Evolutionary conservation across 2,113 vertebrate genomes (phyloP).

Genomic region (Motacilla tschutschensis): DNA sequence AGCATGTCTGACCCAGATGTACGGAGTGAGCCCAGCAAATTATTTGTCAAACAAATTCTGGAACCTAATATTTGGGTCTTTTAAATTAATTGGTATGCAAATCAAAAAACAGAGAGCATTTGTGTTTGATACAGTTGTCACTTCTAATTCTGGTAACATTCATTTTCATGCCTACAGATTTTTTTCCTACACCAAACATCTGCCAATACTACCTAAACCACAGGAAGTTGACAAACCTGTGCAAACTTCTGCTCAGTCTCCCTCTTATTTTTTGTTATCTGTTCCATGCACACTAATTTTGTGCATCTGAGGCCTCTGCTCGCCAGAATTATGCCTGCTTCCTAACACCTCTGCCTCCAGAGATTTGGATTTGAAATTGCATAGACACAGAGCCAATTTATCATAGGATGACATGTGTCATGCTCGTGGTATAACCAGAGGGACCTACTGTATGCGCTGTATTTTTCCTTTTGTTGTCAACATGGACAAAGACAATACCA

Average conservation of each 20-base stretch:
- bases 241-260: conserved; percentile 88
- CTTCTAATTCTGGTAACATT: conserved; percentile 84
- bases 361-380: conserved; percentile 99
- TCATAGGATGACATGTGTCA: conserved; percentile 98
- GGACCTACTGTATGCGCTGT: conserved; percentile 88
- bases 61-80: conserved; percentile 80
- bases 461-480: conserved; percentile 96
- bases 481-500: conserved; percentile 80
- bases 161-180: conserved; percentile 84
- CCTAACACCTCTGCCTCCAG: conserved; percentile 89
- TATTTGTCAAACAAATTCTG: conserved; percentile 90
- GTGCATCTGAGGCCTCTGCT: conserved; percentile 88
- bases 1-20: conserved; percentile 83
- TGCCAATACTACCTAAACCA: conserved; percentile 90
- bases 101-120: conserved; percentile 79
- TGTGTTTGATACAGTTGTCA: conserved; percentile 86
- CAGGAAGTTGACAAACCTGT: conserved; percentile 88
- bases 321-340: conserved; percentile 88
- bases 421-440: conserved; percentile 94
- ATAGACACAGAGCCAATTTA: conserved; percentile 99
- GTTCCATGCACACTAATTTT: conserved; percentile 87
- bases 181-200: conserved; percentile 81
- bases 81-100: conserved; percentile 80
- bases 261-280: conserved; percentile 87
- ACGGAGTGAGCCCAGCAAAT: conserved; percentile 85